Conservation (phyloP, 2,797 vertebrate species). For the Oophaga sylvatica region DNA sequence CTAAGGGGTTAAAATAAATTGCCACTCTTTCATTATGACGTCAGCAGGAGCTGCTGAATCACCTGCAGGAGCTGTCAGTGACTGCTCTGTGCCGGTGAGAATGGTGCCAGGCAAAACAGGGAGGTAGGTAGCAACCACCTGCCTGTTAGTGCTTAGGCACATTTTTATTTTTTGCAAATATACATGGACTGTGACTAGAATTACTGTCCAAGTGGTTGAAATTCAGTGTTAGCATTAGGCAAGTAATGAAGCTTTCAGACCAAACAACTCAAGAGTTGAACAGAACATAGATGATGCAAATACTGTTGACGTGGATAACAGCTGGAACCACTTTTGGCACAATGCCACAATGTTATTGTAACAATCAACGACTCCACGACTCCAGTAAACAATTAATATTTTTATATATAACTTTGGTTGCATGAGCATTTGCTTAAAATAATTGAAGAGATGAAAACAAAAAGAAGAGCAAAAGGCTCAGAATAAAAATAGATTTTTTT, state of each 20-base stretch:
- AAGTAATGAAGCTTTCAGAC: neutral
- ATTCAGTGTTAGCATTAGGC: neutral
- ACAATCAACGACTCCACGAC: neutral
- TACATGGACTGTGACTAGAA: neutral
- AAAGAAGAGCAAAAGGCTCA: neutral
- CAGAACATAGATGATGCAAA: neutral
- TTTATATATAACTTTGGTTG: neutral
- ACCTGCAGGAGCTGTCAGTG: no score
- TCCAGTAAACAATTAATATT: slow-evolving; percentile 5
- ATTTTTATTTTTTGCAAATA: neutral
- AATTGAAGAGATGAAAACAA: neutral
- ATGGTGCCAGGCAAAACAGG: no score
- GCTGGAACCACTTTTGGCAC: slow-evolving; percentile 4
- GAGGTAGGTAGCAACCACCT: no score
- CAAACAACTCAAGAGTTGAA: neutral
- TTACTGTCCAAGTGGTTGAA: neutral
- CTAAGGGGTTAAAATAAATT: no score
- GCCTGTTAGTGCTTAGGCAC: no score
- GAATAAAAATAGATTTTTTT: neutral
- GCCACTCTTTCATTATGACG: no score
- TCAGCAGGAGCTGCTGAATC: no score
- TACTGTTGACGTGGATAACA: slow-evolving; percentile 31
- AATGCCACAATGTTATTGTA: neutral
- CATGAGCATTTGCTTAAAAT: neutral
- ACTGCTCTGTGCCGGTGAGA: no score